Base-by-base conservation (phyloP, 2,113 vertebrate genomes). In the Dunckerocampus dactyliophorus region DNA sequence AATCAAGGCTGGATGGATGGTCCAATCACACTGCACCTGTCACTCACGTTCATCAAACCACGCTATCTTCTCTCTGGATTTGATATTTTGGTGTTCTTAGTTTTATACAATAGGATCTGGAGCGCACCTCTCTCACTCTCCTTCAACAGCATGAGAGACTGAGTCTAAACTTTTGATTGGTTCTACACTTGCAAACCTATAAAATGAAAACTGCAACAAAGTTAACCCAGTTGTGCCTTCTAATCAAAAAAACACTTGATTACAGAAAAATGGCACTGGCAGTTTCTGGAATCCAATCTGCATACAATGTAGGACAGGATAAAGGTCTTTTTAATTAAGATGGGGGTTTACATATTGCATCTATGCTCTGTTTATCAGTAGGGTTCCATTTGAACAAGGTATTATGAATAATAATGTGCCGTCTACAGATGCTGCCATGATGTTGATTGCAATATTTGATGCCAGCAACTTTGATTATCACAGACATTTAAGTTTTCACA, bases 381-480 rank as follows among this genome's bases (percentile, higher is more conserved):
- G 71, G 64, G 64, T 75, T 58, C 73, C 75, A 73, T 78, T 87
- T 84, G 80, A 65, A 67, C 78, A 84, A 72, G 72, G 87, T 75
- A 82, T 81, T 82, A 76, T 76, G 67, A 77, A 80, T 90, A 91
- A 90, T 88, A 88, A 89, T 75, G 70, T 72, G 69, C 85, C 84
- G 83, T 90, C 86, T 86, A 70, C 67, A 62, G 85, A 88, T 79
- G 82, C 79, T 89, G 87, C 85, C 74, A 88, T 62, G 86, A 75
- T 81, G 84, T 79, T 85, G 87, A 90, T 88, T 43, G 61, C 52
- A 70, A 81, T 74, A 86, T 87, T 81, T 90, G 87, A 90, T 89
- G 88, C 79, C 84, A 57, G 77, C 74, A 85, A 86, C 87, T 90
- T 89, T 90, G 85, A 91, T 91, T 85, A 89, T 89, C 85, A 78